These are phyloP conservation scores for Crotalus helleri DNA, from an alignment of 2,113 vertebrate species.

Conservation along the genomic window DNA sequence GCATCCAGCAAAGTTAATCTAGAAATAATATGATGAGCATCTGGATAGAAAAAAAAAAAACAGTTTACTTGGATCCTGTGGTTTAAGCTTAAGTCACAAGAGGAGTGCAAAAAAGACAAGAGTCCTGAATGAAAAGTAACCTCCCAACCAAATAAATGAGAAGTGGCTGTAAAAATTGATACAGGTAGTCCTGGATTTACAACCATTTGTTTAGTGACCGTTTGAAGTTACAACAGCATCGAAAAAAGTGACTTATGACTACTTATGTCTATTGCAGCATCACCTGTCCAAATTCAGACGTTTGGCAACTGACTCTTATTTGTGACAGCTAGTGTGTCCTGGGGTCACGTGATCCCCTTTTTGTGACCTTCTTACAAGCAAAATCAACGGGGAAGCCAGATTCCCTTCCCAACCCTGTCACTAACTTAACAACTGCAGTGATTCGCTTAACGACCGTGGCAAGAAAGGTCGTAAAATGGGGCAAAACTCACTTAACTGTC, in stretches of 20 bases:
- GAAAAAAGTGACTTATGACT: not conserved
- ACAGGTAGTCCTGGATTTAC: not conserved
- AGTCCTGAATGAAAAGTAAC: not conserved
- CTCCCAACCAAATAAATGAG: not conserved
- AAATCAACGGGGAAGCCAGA: not conserved
- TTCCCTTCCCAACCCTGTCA: not conserved
- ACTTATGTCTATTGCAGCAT: not conserved
- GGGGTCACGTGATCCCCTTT: not conserved
- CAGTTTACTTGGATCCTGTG: not conserved
- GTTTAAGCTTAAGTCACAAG: not conserved
- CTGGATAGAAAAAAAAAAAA: not conserved
- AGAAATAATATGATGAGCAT: not conserved
- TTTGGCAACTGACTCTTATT: not conserved
- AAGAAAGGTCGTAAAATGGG: not conserved
- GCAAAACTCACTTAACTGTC: not conserved
- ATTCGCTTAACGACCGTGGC: accelerated
- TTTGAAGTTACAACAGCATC: not conserved
- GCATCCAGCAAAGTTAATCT: not conserved
- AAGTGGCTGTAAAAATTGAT: not conserved
- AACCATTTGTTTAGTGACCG: not conserved
- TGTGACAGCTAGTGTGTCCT: not conserved
- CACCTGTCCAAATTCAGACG: not conserved
- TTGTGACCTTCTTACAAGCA: not conserved
- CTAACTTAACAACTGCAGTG: not conserved
- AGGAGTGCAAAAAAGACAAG: not conserved